These are phyloP conservation scores for Lepas anatifera DNA, from an alignment of 2,888 invertebrate species.

Conservation along the genomic window DNA sequence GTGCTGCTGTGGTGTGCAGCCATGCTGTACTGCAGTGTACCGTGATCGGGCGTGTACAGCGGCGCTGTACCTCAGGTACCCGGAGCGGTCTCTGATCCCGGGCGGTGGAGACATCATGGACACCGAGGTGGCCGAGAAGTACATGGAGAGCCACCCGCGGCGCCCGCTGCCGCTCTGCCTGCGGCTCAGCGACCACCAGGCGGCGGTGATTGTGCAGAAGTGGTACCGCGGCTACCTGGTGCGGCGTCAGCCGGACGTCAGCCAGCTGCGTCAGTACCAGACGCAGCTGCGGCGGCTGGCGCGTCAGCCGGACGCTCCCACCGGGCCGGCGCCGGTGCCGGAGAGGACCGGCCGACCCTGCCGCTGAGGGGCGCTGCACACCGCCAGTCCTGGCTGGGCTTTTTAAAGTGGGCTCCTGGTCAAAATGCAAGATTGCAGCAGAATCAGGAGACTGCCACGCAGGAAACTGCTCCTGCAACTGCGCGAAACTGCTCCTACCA, in stretches of 20 bases:
- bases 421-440: too few species aligned
- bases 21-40: too few species aligned
- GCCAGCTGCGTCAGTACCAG: background rate
- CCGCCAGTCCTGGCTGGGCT: too few species aligned
- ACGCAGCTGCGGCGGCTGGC: background rate
- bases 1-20: too few species aligned
- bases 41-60: too few species aligned
- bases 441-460: too few species aligned
- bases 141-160: background rate
- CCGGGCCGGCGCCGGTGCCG: background rate
- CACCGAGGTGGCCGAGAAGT: background rate
- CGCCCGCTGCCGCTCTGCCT: background rate
- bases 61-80: too few species aligned
- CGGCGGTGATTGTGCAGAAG: background rate
- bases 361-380: too few species aligned
- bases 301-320: background rate
- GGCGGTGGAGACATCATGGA: background rate
- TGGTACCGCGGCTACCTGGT: conserved; percentile 10
- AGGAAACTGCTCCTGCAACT: too few species aligned
- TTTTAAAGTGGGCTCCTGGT: too few species aligned
- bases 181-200: background rate
- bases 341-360: background rate
- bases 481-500: too few species aligned
- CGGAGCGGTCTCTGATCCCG: too few species aligned
- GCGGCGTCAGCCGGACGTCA: background rate